These are phyloP conservation scores for Ceratina calcarata DNA, from an alignment of 1,140 invertebrate genomes.

Conservation along the genomic window DNA sequence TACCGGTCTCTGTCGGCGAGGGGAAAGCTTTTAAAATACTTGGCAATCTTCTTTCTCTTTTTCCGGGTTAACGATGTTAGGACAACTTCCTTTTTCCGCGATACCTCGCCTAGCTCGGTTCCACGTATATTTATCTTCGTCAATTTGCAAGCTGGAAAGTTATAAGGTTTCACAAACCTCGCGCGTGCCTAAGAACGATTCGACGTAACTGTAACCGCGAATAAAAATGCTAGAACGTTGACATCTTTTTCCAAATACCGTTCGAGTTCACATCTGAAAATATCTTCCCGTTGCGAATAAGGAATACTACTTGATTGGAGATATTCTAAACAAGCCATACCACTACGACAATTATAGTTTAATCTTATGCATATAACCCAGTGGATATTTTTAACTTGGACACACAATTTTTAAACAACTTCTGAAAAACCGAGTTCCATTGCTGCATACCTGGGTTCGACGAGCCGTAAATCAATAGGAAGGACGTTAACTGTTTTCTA, in stretches of 20 bases:
- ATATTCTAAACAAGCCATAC: constrained; percentile 1
- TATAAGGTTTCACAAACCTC: background rate
- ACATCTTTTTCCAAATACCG: constrained; percentile 25
- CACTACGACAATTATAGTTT: too few species aligned
- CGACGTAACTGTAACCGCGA: background rate
- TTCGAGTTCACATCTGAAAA: constrained; percentile 19
- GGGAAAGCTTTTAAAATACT: constrained; percentile 46
- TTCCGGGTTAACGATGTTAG: constrained; percentile 38
- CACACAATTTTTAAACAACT: background rate
- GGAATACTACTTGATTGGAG: constrained; percentile 23
- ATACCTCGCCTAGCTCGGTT: constrained; percentile 6
- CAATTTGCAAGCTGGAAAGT: background rate
- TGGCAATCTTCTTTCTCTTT: constrained; percentile 45
- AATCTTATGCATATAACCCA: too few species aligned
- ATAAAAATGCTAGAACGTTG: background rate
- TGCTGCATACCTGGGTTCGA: background rate
- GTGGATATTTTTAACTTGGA: too few species aligned
- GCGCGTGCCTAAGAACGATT: background rate
- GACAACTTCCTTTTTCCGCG: background rate
- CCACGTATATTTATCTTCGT: background rate
- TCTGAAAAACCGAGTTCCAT: background rate
- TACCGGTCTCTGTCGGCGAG: constrained; percentile 24
- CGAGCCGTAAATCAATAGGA: constrained; percentile 3
- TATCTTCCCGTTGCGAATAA: constrained; percentile 2
- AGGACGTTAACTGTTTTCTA: constrained; percentile 56